Percentiles rank a stretch among this genome's conserved stretches.
These are phyloP conservation scores for Oryzias javanicus DNA, from an alignment of 2,113 vertebrate genomes.

Conservation along the genomic window DNA sequence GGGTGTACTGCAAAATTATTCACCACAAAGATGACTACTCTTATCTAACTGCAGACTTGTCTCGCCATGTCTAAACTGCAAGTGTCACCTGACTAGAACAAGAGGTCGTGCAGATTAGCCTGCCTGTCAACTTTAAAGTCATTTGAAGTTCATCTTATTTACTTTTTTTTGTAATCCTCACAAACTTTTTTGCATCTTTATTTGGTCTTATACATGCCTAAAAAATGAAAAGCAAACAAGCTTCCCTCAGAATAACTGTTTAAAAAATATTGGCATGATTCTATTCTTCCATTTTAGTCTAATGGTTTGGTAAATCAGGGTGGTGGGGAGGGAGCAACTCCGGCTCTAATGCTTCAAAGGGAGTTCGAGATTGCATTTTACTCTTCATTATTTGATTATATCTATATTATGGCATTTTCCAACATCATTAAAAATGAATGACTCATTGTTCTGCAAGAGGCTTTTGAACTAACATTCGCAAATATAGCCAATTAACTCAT, in stretches of 20 bases:
- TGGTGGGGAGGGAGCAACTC: conserved; percentile 1
- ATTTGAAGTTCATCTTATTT: conserved; percentile 8
- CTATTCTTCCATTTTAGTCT: not conserved
- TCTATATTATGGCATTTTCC: conserved; percentile 31
- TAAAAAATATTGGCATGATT: not conserved
- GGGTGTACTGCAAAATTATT: conserved; percentile 30
- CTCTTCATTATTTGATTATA: conserved; percentile 35
- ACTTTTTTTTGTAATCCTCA: not conserved
- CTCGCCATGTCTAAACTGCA: conserved; percentile 35
- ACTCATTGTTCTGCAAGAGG: conserved; percentile 30
- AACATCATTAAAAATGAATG: conserved; percentile 33
- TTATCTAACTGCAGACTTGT: conserved; percentile 56
- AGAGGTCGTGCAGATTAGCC: conserved; percentile 46
- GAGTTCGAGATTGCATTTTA: conserved; percentile 12
- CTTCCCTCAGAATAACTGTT: not conserved
- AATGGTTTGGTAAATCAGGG: not conserved
- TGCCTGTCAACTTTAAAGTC: conserved; percentile 30
- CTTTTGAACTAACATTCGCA: conserved; percentile 35
- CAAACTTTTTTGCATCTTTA: not conserved
- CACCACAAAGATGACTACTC: conserved; percentile 38
- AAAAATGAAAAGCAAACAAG: too few species aligned
- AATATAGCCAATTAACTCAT: conserved; percentile 26
- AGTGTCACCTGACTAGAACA: conserved; percentile 56
- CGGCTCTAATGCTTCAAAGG: conserved; percentile 12
- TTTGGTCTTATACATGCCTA: too few species aligned